These are phyloP conservation scores for Sturnira hondurensis DNA, from an alignment of 2,113 vertebrate genomes.

Conservation along the genomic window DNA sequence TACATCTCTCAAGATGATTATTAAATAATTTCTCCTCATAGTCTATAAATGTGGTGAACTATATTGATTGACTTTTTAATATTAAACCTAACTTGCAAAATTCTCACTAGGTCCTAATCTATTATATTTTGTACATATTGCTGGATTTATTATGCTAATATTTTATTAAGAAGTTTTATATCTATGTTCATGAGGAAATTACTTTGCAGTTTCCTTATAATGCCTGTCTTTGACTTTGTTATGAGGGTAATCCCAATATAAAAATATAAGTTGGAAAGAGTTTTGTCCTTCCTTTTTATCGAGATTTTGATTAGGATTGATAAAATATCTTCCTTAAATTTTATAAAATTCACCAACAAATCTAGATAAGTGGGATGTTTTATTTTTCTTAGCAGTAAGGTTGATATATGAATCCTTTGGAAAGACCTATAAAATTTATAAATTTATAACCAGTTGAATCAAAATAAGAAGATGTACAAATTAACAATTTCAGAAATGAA, in stretches of 20 bases:
- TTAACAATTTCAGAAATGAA: neutral
- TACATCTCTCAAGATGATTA: neutral
- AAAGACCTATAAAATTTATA: neutral
- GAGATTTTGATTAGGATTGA: neutral
- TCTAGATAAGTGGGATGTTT: neutral
- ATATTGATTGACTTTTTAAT: neutral
- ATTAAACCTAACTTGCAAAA: neutral
- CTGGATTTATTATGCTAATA: neutral
- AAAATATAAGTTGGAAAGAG: neutral
- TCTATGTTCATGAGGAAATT: neutral
- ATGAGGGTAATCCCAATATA: neutral
- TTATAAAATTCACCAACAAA: neutral
- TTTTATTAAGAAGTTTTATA: neutral
- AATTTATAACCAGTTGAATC: neutral
- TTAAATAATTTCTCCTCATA: neutral
- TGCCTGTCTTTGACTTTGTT: neutral
- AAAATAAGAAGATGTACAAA: neutral
- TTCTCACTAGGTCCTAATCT: neutral
- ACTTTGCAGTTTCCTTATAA: neutral
- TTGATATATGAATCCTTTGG: neutral
- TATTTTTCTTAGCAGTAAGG: neutral
- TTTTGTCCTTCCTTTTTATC: neutral
- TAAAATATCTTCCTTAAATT: neutral
- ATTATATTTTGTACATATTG: neutral
- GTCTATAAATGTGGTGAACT: neutral